Conservation (phyloP, 2,797 vertebrate species). For the Steatocranus sp. region DNA sequence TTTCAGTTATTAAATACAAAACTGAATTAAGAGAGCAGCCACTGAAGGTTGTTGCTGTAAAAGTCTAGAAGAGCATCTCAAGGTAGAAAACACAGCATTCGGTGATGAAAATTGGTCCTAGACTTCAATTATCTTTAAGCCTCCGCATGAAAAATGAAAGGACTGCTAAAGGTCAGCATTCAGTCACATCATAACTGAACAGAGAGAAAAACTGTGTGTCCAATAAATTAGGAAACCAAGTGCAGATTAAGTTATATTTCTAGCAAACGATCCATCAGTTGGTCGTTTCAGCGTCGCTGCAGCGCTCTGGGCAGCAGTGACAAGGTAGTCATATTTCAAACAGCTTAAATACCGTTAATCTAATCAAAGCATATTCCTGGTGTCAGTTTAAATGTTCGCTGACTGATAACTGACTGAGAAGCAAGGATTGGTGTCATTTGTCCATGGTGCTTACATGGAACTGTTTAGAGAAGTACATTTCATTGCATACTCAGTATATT, state of each 20-base stretch:
- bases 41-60: not conserved
- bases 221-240: not conserved
- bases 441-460: not conserved
- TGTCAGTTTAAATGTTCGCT: not conserved
- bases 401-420: not conserved
- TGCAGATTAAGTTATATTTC: not conserved
- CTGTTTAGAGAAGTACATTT: not conserved
- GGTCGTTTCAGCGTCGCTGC: not conserved
- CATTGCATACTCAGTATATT: not conserved
- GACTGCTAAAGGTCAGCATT: not conserved
- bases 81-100: not conserved
- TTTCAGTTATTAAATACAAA: not conserved
- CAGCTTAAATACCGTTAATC: not conserved
- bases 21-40: not conserved
- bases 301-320: not conserved
- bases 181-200: not conserved
- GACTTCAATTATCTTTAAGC: not conserved
- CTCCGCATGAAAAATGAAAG: not conserved
- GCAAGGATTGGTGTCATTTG: not conserved
- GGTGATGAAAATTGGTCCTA: not conserved
- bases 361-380: not conserved
- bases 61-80: not conserved
- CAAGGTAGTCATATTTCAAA: not conserved
- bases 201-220: not conserved
- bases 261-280: not conserved